Conservation (phyloP, 2,888 invertebrate species). For the Rhingia rostrata region DNA sequence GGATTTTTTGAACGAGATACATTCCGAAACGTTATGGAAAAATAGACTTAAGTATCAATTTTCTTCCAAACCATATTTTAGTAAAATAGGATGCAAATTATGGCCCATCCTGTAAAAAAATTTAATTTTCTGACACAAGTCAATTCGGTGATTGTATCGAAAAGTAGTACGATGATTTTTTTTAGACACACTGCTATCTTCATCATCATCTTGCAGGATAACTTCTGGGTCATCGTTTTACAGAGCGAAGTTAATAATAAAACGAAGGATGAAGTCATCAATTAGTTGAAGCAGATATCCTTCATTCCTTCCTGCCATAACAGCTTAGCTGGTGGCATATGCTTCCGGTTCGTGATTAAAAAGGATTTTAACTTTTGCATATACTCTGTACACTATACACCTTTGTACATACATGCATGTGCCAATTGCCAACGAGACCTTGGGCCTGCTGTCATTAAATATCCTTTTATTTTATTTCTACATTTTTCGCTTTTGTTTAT, state of each 20-base stretch:
- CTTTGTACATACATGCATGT: neutral
- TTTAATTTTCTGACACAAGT: too few relatives aligned
- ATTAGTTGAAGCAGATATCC: constrained; percentile 60
- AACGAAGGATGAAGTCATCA: constrained; percentile 29
- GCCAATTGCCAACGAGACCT: neutral
- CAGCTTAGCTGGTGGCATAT: constrained; percentile 44
- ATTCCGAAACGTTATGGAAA: too few relatives aligned
- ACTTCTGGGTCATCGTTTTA: constrained; percentile 8
- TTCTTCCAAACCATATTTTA: too few relatives aligned
- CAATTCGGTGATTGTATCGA: too few relatives aligned
- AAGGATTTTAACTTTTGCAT: constrained; percentile 25
- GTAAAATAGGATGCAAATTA: too few relatives aligned
- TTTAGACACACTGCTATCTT: constrained; percentile 5
- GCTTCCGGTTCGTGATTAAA: constrained; percentile 36
- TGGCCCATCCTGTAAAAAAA: too few relatives aligned
- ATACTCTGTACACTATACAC: neutral
- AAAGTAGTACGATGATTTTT: neutral
- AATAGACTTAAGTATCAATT: too few relatives aligned
- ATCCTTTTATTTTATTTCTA: constrained; percentile 24
- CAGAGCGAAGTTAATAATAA: constrained; percentile 44
- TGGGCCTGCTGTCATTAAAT: constrained; percentile 14
- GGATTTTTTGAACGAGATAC: too few relatives aligned
- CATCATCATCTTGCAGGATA: neutral
- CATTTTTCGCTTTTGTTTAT: constrained; percentile 1
- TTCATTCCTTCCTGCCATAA: constrained; percentile 14